A percentile compares a stretch with the other conserved stretches of the same genome.
phyloP scores from a whole-genome alignment of 2,113 vertebrate species.

The Hippocampus guttulatus region DNA sequence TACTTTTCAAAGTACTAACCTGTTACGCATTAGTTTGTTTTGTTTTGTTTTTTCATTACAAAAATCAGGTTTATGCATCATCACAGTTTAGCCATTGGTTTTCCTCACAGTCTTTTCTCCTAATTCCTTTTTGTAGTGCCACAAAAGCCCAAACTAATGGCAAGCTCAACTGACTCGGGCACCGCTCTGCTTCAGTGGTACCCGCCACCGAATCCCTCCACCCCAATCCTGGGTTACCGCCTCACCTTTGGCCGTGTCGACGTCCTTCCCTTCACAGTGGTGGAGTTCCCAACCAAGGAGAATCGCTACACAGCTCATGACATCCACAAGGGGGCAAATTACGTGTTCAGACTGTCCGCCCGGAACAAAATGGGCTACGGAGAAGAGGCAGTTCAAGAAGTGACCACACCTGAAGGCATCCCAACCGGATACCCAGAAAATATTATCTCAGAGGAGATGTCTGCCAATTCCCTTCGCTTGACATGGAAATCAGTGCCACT shows the following conservation, averaged over 20 bases:
- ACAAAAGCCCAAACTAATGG: slow-evolving; percentile 83
- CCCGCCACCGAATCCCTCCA: slow-evolving; percentile 82
- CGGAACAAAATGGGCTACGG: slow-evolving; percentile 93
- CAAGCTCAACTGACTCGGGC: slow-evolving; percentile 82
- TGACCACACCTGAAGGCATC: slow-evolving; percentile 81
- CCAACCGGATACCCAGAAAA: slow-evolving; percentile 86
- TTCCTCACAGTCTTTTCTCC: slow-evolving; percentile 8
- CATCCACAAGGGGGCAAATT: slow-evolving; percentile 87
- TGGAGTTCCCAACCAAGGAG: slow-evolving; percentile 86
- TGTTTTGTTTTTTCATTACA: no score
- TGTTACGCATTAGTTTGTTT: not conserved
- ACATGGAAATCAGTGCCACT: slow-evolving; percentile 84
- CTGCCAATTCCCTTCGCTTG: slow-evolving; percentile 77
- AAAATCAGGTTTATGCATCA: no score
- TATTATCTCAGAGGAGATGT: slow-evolving; percentile 76
- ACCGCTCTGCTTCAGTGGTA: slow-evolving; percentile 89
- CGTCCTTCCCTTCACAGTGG: slow-evolving; percentile 74
- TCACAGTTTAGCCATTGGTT: slow-evolving; percentile 37
- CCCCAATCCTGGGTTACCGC: slow-evolving; percentile 86
- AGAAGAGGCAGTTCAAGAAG: slow-evolving; percentile 85
- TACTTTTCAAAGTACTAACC: not conserved
- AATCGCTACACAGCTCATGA: slow-evolving; percentile 85
- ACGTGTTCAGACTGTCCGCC: slow-evolving; percentile 86
- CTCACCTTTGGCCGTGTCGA: slow-evolving; percentile 88
- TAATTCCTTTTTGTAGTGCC: slow-evolving; percentile 78